Conservation (phyloP, 2,113 vertebrate genomes). For the Lepus timidus region DNA sequence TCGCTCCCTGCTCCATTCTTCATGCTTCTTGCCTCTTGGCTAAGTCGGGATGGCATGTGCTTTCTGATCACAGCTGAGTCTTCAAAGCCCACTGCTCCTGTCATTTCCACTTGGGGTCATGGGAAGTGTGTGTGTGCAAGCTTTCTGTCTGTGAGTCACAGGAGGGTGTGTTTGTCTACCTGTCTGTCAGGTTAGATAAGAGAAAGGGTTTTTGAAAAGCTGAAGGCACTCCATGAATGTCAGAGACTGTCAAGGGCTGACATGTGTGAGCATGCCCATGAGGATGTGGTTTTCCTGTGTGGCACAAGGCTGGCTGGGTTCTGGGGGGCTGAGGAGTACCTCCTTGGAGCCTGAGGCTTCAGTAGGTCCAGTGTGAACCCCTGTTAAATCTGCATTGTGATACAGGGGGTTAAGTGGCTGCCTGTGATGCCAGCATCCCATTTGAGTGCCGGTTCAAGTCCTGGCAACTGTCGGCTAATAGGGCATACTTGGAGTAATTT, state of each 20-base stretch:
- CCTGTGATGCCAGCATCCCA: no score
- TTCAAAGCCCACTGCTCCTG: background rate
- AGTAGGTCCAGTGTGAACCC: fast-evolving
- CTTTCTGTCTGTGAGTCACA: slow-evolving; percentile 53
- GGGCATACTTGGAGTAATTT: background rate
- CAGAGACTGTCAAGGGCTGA: background rate
- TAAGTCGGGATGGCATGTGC: background rate
- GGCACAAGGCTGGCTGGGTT: background rate
- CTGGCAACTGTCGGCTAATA: background rate
- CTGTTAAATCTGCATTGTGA: no score
- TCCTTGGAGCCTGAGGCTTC: background rate
- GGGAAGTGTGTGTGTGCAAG: background rate
- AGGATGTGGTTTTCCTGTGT: background rate
- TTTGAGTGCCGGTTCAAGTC: no score
- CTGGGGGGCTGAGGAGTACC: no score
- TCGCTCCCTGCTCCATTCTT: background rate
- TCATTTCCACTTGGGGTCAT: background rate
- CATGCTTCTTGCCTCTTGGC: background rate
- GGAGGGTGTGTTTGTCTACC: background rate
- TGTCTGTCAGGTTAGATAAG: slow-evolving; percentile 4
- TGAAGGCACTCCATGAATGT: background rate
- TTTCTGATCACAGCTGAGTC: background rate
- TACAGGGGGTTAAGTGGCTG: no score
- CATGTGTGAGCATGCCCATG: fast-evolving
- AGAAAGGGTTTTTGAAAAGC: background rate